A percentile compares a stretch with the other conserved stretches of the same genome.
phyloP scores from a whole-genome alignment of 2,113 vertebrate species.

The Embiotoca jacksoni region DNA sequence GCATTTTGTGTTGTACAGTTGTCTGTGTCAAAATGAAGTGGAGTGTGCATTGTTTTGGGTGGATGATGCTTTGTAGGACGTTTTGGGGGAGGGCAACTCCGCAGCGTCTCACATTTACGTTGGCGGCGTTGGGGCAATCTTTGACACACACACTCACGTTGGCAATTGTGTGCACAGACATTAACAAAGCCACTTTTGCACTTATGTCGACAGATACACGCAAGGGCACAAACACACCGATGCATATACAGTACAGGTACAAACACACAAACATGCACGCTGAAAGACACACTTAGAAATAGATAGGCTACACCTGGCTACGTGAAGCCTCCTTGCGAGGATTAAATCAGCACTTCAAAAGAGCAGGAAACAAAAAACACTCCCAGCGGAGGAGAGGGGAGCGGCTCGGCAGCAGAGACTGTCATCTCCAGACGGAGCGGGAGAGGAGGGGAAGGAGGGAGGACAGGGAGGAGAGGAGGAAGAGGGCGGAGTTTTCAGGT shows the following conservation, averaged over 20 bases:
- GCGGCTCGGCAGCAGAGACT: slow-evolving; percentile 72
- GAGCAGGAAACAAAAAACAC: slow-evolving; percentile 80
- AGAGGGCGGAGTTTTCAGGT: slow-evolving; percentile 76
- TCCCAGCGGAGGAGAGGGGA: slow-evolving; percentile 79
- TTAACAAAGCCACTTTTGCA: slow-evolving; percentile 65
- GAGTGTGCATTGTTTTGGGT: slow-evolving; percentile 74
- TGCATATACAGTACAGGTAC: slow-evolving; percentile 41
- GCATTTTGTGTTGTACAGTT: slow-evolving; percentile 70
- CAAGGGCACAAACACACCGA: slow-evolving; percentile 42
- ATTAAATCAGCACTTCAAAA: slow-evolving; percentile 88
- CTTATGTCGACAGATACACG: slow-evolving; percentile 46
- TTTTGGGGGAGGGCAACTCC: slow-evolving; percentile 79
- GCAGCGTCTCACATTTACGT: slow-evolving; percentile 61
- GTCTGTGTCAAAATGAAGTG: slow-evolving; percentile 65
- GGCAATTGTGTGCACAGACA: slow-evolving; percentile 54
- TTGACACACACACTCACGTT: slow-evolving; percentile 67
- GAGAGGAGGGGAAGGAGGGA: slow-evolving; percentile 49
- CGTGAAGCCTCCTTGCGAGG: slow-evolving; percentile 77
- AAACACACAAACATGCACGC: slow-evolving; percentile 44
- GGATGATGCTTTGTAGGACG: slow-evolving; percentile 78
- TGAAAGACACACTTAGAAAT: slow-evolving; percentile 67
- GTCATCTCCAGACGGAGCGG: slow-evolving; percentile 74
- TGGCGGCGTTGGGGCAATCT: slow-evolving; percentile 75
- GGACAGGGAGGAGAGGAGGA: slow-evolving; percentile 53
- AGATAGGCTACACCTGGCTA: slow-evolving; percentile 81